Evolutionary conservation across 2,113 vertebrate species (phyloP), one percentile per base, ranked within the genome.

Genomic region (Polypterus senegalus): DNA sequence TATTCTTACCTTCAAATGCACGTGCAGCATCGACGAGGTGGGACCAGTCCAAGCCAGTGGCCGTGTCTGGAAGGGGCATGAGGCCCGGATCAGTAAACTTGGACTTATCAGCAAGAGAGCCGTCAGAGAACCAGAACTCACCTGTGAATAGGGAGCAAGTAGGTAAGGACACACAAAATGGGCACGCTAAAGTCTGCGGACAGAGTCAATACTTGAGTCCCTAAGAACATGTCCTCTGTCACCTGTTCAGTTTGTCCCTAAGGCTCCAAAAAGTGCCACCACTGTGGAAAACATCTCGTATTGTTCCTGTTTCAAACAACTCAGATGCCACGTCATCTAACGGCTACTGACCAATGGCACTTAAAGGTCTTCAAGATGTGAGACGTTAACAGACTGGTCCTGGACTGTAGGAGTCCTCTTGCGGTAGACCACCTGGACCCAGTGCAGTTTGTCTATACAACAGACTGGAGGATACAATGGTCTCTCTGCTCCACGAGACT

Each of bases 111-210:
- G 91, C 92, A 77, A 98, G 80, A 74, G 92, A 97, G 70, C 94
- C 91, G 68, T 98, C 94, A 70, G 94, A 98, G 86, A 92, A 94
- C 92, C 95, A 97, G 86, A 93, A 89, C 76, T 97, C 94, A 90
- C 88, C 94, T 98, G 84, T 70, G 74, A 61, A 27, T 27, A 27
- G 27, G 27, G 27, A 27, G 27, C 27, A 27, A 27, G 27, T 27
- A 27, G 27, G 27, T 27, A 27, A 27, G 27, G 27, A 27, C 27
- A 27, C 27, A 27, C 27, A 27, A 27, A 27, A 27, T 27, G 27
- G 27, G 27, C 2, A 27, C 27, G 27, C 67, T 58, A 64, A 67
- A 58, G 44, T 60, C 3, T 6, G 60, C 68, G 70, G 27, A 27
- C 63, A 60, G 66, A 49, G 53, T 65, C 0, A 65, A 62, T 70